These are phyloP conservation scores for Phrynosoma platyrhinos DNA, from an alignment of 2,113 vertebrate genomes.

Conservation along the genomic window DNA sequence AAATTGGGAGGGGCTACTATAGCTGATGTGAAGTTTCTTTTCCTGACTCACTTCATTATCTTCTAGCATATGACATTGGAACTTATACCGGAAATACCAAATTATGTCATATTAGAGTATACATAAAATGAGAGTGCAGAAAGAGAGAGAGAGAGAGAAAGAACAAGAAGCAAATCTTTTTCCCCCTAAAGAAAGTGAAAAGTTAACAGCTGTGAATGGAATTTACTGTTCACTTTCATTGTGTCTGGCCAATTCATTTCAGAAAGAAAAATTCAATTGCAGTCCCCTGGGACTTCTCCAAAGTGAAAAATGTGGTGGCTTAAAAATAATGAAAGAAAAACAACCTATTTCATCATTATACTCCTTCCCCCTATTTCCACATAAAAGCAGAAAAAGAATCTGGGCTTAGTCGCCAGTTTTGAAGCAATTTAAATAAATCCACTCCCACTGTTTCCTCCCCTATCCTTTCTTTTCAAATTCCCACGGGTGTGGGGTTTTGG, in stretches of 20 bases:
- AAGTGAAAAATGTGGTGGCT: constrained; percentile 11
- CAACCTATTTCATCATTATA: constrained; percentile 10
- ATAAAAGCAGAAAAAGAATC: background rate
- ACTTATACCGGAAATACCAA: background rate
- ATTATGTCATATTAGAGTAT: background rate
- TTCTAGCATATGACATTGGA: background rate
- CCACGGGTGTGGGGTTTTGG: background rate
- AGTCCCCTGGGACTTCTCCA: constrained; percentile 19
- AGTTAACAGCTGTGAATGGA: background rate
- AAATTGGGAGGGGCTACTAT: background rate
- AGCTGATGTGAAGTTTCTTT: background rate
- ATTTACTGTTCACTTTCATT: constrained; percentile 1
- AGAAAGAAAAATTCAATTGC: background rate
- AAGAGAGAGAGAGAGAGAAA: background rate
- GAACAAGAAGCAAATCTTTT: background rate
- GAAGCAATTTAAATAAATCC: background rate
- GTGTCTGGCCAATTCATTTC: background rate
- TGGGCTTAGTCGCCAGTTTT: background rate
- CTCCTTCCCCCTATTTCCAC: background rate
- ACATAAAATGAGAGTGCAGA: background rate
- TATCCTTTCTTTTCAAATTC: constrained; percentile 20
- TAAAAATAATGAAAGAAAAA: background rate
- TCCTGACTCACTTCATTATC: background rate
- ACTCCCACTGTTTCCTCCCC: constrained; percentile 10
- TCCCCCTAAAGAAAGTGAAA: background rate